These are phyloP conservation scores for Arctocebus calabarensis DNA, from an alignment of 2,797 vertebrate species.

Conservation along the genomic window DNA sequence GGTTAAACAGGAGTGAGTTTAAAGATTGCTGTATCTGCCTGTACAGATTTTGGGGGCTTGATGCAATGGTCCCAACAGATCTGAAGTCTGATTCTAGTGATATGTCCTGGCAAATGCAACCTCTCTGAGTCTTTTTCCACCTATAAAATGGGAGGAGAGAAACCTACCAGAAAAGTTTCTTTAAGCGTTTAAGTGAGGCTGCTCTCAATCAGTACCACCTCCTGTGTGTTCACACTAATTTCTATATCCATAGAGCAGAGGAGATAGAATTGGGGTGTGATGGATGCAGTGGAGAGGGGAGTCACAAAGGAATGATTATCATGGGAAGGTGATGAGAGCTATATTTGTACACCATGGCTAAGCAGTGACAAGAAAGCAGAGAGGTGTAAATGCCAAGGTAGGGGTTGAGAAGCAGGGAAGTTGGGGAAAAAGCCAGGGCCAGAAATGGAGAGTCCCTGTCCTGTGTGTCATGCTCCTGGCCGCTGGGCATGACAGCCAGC, in stretches of 20 bases:
- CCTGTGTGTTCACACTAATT: background rate
- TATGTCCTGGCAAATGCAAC: background rate
- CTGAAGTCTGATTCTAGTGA: background rate
- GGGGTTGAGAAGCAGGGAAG: background rate
- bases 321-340: slow-evolving; percentile 66
- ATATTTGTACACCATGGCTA: slow-evolving; percentile 52
- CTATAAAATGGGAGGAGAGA: background rate
- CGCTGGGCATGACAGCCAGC: background rate
- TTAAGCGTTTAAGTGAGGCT: background rate
- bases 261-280: background rate
- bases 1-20: background rate
- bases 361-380: slow-evolving; percentile 60
- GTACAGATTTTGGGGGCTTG: background rate
- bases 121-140: background rate
- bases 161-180: background rate
- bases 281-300: background rate
- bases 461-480: background rate
- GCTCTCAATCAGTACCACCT: background rate
- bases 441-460: background rate
- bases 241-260: background rate
- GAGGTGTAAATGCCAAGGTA: slow-evolving; percentile 60
- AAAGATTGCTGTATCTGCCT: background rate
- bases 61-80: background rate
- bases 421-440: background rate
- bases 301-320: background rate